Conservation (phyloP, 2,888 invertebrate species). For the Polyommatus icarus region DNA sequence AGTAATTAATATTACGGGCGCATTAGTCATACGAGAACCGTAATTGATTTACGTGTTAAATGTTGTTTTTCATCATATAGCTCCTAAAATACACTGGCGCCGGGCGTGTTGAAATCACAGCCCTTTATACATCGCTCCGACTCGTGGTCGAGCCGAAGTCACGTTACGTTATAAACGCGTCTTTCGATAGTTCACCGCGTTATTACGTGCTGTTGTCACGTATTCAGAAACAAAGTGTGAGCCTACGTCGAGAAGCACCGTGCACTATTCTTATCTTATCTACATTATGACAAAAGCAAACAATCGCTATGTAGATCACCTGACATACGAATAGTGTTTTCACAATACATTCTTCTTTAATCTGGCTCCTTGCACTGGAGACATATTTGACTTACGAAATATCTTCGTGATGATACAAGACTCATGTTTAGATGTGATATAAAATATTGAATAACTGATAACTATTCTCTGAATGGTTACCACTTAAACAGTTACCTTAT, state of each 20-base stretch:
- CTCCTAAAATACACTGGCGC: conserved; percentile 25
- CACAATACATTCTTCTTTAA: conserved; percentile 67
- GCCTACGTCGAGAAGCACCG: conserved; percentile 39
- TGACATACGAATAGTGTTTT: conserved; percentile 73
- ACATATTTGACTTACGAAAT: conserved; percentile 48
- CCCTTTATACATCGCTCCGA: conserved; percentile 1
- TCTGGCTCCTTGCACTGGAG: conserved; percentile 45
- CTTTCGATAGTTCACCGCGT: conserved; percentile 53
- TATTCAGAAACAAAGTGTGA: conserved; percentile 41
- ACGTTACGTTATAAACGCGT: conserved; percentile 54
- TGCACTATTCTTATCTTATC: conserved; percentile 55
- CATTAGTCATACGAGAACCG: conserved; percentile 33
- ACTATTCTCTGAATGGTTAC: background rate
- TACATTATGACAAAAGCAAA: conserved; percentile 53
- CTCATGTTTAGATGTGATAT: conserved; percentile 21
- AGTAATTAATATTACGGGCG: conserved; percentile 6
- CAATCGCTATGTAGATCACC: conserved; percentile 63
- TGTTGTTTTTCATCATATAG: conserved; percentile 32
- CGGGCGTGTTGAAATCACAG: conserved; percentile 25
- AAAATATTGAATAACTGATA: conserved; percentile 2
- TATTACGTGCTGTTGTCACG: conserved; percentile 69
- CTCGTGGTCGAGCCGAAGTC: conserved; percentile 38
- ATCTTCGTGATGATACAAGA: conserved; percentile 53
- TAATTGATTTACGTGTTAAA: conserved; percentile 34
- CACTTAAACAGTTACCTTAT: background rate